A percentile compares a stretch with the other conserved stretches of the same genome.
These are phyloP conservation scores for Pterocles gutturalis DNA, from an alignment of 2,113 vertebrate genomes.

Conservation along the genomic window DNA sequence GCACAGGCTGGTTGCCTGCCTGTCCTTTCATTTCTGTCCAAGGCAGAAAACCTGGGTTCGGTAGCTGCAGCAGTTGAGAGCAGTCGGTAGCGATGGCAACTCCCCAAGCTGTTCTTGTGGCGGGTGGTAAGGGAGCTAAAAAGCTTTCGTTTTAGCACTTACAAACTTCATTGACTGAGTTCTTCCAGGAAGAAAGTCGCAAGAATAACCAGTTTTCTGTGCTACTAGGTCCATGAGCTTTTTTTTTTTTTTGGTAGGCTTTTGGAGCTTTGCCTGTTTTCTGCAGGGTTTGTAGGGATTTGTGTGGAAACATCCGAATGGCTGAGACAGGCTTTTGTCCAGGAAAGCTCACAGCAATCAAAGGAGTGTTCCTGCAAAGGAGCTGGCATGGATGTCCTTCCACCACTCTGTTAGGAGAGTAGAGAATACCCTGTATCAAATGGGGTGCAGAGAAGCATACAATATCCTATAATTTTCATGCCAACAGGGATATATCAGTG, in stretches of 20 bases:
- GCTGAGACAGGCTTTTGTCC: not conserved
- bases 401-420: not conserved
- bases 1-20: not conserved
- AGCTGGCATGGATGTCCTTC: not conserved
- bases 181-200: not conserved
- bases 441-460: not conserved
- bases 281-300: not conserved
- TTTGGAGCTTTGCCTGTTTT: not conserved
- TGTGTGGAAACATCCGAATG: not conserved
- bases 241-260: not conserved
- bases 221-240: not conserved
- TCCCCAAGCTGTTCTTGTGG: not conserved
- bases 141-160: not conserved
- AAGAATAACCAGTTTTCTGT: not conserved
- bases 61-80: not conserved
- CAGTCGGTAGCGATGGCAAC: not conserved
- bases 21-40: not conserved
- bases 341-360: not conserved
- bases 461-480: not conserved
- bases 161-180: not conserved
- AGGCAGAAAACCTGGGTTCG: not conserved
- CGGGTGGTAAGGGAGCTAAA: not conserved
- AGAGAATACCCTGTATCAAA: not conserved
- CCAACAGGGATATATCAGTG: not conserved
- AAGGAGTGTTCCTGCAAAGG: not conserved